Conservation (phyloP, 2,888 invertebrate species). For the Eupithecia subfuscata region DNA sequence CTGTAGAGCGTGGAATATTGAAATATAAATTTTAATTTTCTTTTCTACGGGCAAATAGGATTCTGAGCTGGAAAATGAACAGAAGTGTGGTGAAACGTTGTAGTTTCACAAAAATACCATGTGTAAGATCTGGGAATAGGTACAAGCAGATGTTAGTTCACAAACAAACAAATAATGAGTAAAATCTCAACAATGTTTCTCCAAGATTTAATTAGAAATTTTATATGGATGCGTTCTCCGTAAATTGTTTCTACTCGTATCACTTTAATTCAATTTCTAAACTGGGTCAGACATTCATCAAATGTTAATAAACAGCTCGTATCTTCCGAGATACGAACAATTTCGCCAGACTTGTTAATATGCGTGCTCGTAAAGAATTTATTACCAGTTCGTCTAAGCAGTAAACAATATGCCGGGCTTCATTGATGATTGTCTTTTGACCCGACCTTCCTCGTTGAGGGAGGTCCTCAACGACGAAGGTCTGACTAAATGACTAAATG, state of each 20-base stretch:
- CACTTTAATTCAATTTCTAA: conserved; percentile 40
- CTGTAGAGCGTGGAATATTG: conserved; percentile 7
- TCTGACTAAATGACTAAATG: no score
- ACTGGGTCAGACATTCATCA: conserved; percentile 40
- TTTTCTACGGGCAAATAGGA: conserved; percentile 17
- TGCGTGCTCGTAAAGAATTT: conserved; percentile 38
- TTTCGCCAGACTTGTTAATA: conserved; percentile 38
- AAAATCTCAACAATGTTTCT: conserved; percentile 14
- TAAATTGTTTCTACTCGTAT: conserved; percentile 24
- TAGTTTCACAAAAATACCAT: conserved; percentile 30
- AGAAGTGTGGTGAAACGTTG: conserved; percentile 25
- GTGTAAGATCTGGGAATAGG: conserved; percentile 21
- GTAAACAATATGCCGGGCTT: conserved; percentile 33
- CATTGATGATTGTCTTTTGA: conserved; percentile 3
- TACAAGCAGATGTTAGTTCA: conserved; percentile 4
- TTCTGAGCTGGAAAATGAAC: conserved; percentile 46
- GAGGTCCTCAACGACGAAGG: no score
- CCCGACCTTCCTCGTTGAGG: neutral
- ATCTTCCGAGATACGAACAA: conserved; percentile 38
- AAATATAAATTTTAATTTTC: neutral
- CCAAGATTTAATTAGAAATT: conserved; percentile 7
- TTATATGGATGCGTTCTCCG: neutral
- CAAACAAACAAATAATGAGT: conserved; percentile 8
- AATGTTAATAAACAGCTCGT: conserved; percentile 41
- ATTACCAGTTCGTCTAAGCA: conserved; percentile 38